Evolutionary conservation across 1,140 invertebrate genomes (phyloP), one percentile per base, ranked within the genome.

Genomic region (Hyphantria cunea): DNA sequence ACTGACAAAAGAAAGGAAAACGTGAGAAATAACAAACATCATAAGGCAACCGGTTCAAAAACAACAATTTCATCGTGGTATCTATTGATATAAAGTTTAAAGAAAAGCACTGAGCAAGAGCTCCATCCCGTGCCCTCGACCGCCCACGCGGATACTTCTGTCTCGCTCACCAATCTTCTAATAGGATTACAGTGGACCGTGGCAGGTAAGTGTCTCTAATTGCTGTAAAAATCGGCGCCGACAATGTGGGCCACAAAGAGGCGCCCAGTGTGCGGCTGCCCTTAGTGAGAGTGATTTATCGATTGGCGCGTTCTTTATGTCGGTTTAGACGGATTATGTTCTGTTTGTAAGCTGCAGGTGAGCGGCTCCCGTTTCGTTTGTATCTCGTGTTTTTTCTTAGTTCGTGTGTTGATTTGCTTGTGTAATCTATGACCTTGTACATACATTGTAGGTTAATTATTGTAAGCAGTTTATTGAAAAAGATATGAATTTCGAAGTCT

Each of bases 201-300:
- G 73, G 66, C 87, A 90, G 87, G 87, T 89, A 89, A 89, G 74
- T 84, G 82, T 78, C 77, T 88, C 74, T 90, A 90, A 90, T 90
- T 89, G 84, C 84, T 84, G 85, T 86, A 81, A 86, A 82, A 84
- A 84, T 84, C 80, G 78, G 72, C 74, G 77, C 82, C 80, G 81
- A 86, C 84, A 79, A 74, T 76, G 33, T 34, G 11, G 41, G 58
- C 53, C 17, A 86, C 82, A 85, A 84, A 82, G 71, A 70, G 85
- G 86, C 85, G 85, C 84, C 87, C 65, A 61, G 65, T 60, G 67
- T 44, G 68, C 68, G 76, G 67, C 72, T 61, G 67, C 65, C 70
- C 70, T 74, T 68, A 80, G 70, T 61, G 81, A 85, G 77, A 85
- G 84, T 90, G 85, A 89, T 90, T 90, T 90, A 90, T 90, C 79